Evolutionary conservation across 2,888 invertebrate genomes (phyloP).

Genomic region (Spisula solida): DNA sequence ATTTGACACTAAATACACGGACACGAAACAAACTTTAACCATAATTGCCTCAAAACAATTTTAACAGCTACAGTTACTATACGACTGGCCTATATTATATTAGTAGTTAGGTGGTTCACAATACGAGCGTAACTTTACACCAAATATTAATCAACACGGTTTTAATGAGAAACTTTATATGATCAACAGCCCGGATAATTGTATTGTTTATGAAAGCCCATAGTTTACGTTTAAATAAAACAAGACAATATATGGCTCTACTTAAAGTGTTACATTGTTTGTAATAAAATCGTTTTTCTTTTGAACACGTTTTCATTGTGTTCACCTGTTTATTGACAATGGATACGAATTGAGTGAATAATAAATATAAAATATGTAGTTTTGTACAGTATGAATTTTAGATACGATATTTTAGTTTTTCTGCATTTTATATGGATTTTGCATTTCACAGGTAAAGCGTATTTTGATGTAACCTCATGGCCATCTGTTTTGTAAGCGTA

Average conservation of each 20-base stretch:
- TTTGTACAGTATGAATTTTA: background rate
- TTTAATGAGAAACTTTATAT: conserved; percentile 7
- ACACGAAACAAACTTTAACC: no score
- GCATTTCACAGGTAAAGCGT: conserved; percentile 3
- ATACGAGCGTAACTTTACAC: background rate
- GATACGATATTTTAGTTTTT: background rate
- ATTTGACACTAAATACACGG: no score
- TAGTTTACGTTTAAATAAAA: background rate
- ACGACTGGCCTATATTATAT: background rate
- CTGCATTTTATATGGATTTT: conserved; percentile 10
- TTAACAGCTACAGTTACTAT: background rate
- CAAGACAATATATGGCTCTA: background rate
- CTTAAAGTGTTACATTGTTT: background rate
- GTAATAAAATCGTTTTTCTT: background rate
- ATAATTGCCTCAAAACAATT: no score
- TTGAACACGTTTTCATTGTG: background rate
- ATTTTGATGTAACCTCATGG: no score
- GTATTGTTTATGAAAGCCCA: background rate
- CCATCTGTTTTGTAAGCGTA: no score
- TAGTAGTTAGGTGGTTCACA: background rate
- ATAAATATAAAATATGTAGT: background rate
- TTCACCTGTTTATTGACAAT: background rate
- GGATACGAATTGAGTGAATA: background rate
- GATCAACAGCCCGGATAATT: background rate
- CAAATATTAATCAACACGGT: background rate